These are phyloP conservation scores for Halichondria panicea DNA, from an alignment of 37 sponge, comb jelly and placozoan genomes.

Conservation along the genomic window DNA sequence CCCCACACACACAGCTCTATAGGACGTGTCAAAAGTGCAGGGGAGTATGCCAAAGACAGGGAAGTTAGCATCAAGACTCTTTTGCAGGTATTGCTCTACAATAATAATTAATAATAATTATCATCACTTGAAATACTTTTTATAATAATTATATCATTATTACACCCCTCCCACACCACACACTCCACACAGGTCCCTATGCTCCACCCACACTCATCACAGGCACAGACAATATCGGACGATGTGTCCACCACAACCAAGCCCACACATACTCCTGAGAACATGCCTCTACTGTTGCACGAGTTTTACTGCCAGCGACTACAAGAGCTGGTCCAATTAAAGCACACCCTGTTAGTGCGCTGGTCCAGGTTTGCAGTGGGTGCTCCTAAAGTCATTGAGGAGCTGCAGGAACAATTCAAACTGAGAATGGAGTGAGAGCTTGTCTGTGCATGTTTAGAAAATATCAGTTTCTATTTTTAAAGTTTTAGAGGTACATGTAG, in stretches of 20 bases:
- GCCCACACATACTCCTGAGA: slow-evolving; percentile 27
- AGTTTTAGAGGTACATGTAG: too few species aligned
- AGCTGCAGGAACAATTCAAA: slow-evolving; percentile 26
- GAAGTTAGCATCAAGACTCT: slow-evolving; percentile 34
- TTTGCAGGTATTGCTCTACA: slow-evolving; percentile 1
- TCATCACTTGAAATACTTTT: neutral
- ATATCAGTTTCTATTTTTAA: too few species aligned
- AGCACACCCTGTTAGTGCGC: slow-evolving; percentile 48
- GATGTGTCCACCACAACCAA: slow-evolving; percentile 18
- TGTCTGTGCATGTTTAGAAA: too few species aligned
- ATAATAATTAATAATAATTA: neutral
- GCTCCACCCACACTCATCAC: slow-evolving; percentile 11
- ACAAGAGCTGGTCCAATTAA: slow-evolving; percentile 50
- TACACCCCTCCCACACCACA: neutral
- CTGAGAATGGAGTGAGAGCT: slow-evolving; percentile 57
- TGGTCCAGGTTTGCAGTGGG: slow-evolving; percentile 56
- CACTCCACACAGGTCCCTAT: slow-evolving; percentile 28
- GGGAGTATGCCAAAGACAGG: slow-evolving; percentile 64
- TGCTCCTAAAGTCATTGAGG: slow-evolving; percentile 21
- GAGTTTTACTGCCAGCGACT: slow-evolving; percentile 68
- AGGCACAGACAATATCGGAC: slow-evolving; percentile 27
- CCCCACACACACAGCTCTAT: slow-evolving; percentile 31
- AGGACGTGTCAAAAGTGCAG: slow-evolving; percentile 25
- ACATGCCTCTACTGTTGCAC: slow-evolving; percentile 54
- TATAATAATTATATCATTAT: neutral